Percentiles rank a stretch among this genome's conserved stretches.
Conservation (phyloP, 2,888 invertebrate species). For the Drosophila algonquin region DNA sequence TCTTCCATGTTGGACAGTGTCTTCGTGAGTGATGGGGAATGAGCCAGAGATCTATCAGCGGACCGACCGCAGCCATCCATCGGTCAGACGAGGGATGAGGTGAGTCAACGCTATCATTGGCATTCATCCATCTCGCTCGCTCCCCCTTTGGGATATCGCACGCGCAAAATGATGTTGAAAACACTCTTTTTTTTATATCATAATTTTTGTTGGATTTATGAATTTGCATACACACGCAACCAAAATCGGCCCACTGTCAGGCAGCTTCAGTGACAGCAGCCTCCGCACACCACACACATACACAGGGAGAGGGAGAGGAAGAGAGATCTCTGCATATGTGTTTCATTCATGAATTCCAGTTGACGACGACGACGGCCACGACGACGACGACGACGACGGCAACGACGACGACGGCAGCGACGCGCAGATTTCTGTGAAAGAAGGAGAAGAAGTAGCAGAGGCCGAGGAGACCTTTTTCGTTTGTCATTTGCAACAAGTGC, state of each 20-base stretch:
- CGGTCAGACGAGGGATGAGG: slow-evolving; percentile 36
- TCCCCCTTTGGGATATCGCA: slow-evolving; percentile 48
- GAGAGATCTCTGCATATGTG: slow-evolving; percentile 62
- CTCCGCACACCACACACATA: slow-evolving; percentile 33
- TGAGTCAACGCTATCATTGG: slow-evolving; percentile 57
- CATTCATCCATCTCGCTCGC: slow-evolving; percentile 16
- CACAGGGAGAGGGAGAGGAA: slow-evolving; percentile 10
- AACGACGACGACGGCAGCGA: slow-evolving; percentile 15
- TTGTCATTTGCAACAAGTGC: slow-evolving; percentile 78
- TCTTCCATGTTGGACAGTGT: slow-evolving; percentile 6
- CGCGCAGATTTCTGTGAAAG: slow-evolving; percentile 5
- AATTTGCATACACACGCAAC: slow-evolving; percentile 77
- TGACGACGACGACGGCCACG: slow-evolving; percentile 53
- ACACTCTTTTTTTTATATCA: slow-evolving; percentile 43
- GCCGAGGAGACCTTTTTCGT: slow-evolving; percentile 54
- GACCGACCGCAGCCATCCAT: slow-evolving; percentile 21
- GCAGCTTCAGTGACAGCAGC: neutral
- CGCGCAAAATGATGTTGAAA: slow-evolving; percentile 72
- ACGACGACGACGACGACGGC: slow-evolving; percentile 55
- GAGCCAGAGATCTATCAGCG: slow-evolving; percentile 56
- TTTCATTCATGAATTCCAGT: slow-evolving; percentile 78
- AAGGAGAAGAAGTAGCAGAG: slow-evolving; percentile 16
- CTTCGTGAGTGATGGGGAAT: neutral
- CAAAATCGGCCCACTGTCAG: slow-evolving; percentile 16
- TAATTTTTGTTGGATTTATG: slow-evolving; percentile 64